Percentiles rank a stretch among this genome's conserved stretches.
Evolutionary conservation across 2,113 vertebrate species (phyloP).

Genomic region (Lophotis ruficrista): DNA sequence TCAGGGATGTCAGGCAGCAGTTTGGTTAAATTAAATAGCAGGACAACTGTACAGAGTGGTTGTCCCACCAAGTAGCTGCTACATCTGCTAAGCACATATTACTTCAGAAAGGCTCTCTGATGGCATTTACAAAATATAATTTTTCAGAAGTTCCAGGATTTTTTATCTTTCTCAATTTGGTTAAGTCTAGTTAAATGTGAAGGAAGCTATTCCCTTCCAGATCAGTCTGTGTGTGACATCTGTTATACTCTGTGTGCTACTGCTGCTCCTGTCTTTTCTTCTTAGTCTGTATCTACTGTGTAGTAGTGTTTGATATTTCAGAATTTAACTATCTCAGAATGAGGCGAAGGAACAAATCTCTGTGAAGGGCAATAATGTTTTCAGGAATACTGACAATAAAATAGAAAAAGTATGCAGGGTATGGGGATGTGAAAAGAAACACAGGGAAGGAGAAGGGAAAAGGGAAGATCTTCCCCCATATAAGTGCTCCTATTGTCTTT

Average conservation of each 20-base stretch:
- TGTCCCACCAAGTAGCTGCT: neutral
- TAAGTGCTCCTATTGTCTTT: fast-evolving
- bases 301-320: neutral
- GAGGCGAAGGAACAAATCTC: neutral
- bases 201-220: neutral
- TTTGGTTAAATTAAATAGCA: neutral
- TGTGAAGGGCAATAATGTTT: neutral
- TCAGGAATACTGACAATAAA: neutral
- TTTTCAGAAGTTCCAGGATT: neutral
- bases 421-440: neutral
- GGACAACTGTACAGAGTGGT: neutral
- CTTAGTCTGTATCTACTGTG: neutral
- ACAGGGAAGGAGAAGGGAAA: neutral
- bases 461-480: neutral
- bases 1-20: neutral
- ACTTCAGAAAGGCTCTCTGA: neutral
- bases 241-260: neutral
- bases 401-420: neutral
- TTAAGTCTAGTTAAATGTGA: neutral
- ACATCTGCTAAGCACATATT: neutral
- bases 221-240: neutral
- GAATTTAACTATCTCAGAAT: neutral
- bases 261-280: neutral
- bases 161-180: neutral
- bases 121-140: neutral